Percentiles rank a stretch among this genome's conserved stretches.
Conservation (phyloP, 2,888 invertebrate genomes). For the Steromphala cineraria region DNA sequence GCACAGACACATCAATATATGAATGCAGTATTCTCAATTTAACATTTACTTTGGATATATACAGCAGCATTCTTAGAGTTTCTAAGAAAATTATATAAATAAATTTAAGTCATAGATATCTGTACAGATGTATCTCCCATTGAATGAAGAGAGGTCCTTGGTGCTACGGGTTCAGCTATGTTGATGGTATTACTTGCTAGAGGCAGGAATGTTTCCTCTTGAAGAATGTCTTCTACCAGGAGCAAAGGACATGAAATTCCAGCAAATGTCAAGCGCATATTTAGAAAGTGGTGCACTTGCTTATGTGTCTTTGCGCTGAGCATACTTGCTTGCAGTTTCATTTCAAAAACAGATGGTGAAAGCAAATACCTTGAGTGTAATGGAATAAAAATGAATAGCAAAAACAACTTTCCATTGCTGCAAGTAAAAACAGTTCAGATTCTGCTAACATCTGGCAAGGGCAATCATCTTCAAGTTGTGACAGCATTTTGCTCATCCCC, state of each 20-base stretch:
- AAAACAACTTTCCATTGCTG: neutral
- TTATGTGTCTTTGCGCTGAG: neutral
- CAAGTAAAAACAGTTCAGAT: neutral
- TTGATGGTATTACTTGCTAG: too few species aligned
- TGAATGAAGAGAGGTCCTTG: too few species aligned
- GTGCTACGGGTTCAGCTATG: too few species aligned
- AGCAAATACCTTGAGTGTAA: neutral
- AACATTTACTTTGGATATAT: too few species aligned
- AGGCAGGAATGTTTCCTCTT: neutral
- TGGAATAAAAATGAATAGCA: constrained; percentile 3
- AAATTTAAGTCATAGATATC: too few species aligned
- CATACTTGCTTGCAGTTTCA: neutral
- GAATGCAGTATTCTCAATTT: too few species aligned
- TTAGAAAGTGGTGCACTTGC: constrained; percentile 1
- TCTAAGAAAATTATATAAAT: too few species aligned
- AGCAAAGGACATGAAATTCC: neutral
- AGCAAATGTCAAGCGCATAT: neutral
- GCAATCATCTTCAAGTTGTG: neutral
- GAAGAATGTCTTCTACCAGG: neutral
- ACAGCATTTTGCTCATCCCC: neutral
- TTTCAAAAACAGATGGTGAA: neutral
- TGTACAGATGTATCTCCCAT: too few species aligned
- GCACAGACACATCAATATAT: too few species aligned
- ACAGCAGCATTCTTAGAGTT: too few species aligned
- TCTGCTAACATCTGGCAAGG: neutral